Evolutionary conservation across 2,888 invertebrate species (phyloP).

Genomic region (Tenthredo amoena): DNA sequence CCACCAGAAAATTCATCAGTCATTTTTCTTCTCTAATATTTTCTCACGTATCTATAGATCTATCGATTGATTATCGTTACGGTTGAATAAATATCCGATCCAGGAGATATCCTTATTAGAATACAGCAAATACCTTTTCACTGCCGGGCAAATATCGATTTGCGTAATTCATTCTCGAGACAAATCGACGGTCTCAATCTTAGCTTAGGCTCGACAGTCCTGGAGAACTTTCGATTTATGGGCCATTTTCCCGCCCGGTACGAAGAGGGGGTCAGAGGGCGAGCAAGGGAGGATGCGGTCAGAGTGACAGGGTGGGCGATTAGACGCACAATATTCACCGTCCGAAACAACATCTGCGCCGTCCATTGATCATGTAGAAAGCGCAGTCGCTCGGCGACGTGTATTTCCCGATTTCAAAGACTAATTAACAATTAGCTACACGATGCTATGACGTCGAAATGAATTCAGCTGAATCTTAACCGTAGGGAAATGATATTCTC

Average conservation of each 20-base stretch:
- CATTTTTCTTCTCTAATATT: not conserved
- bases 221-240: constrained; percentile 76
- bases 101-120: not conserved
- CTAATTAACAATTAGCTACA: constrained; percentile 12
- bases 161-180: constrained; percentile 66
- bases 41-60: not conserved
- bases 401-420: not conserved
- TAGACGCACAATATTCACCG: constrained; percentile 76
- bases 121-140: not conserved
- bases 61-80: not conserved
- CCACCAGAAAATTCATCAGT: not conserved
- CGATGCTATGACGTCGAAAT: not conserved
- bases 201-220: constrained; percentile 63
- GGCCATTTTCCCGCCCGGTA: constrained; percentile 70
- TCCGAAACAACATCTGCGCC: constrained; percentile 75
- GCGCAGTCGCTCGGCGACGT: not conserved
- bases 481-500: not conserved
- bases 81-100: not conserved
- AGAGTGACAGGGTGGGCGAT: constrained; percentile 77
- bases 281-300: constrained; percentile 69
- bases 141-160: constrained; percentile 59
- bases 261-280: constrained; percentile 53
- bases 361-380: constrained; percentile 73
- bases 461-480: not conserved
- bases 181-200: constrained; percentile 70